Percentiles rank a stretch among this genome's conserved stretches.
phyloP scores from a whole-genome alignment of 1,140 invertebrate genomes.

The Lordiphosa collinella region DNA sequence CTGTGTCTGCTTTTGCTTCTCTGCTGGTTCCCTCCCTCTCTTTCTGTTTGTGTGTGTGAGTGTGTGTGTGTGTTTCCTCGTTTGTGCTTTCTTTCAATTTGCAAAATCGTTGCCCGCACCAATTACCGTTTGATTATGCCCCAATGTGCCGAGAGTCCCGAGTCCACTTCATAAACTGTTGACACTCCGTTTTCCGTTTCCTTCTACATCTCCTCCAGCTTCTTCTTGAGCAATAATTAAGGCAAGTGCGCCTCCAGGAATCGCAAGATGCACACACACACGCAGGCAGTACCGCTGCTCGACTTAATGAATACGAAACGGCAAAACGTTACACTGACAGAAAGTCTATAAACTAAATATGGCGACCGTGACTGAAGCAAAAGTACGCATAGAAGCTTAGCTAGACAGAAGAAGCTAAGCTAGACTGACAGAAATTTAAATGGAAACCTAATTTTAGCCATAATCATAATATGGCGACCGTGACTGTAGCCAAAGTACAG shows the following conservation, averaged over 20 bases:
- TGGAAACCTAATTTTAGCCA: no score
- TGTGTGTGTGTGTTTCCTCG: slow-evolving; percentile 18
- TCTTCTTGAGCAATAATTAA: slow-evolving; percentile 53
- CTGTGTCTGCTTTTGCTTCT: slow-evolving; percentile 23
- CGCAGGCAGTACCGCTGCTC: slow-evolving; percentile 35
- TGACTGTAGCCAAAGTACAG: no score
- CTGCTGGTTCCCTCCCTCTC: neutral
- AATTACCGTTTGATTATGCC: slow-evolving; percentile 69
- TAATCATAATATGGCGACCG: no score
- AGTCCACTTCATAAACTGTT: slow-evolving; percentile 66
- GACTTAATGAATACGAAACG: slow-evolving; percentile 69
- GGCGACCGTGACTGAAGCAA: no score
- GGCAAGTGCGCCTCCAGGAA: slow-evolving; percentile 52
- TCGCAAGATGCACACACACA: slow-evolving; percentile 38
- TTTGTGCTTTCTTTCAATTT: slow-evolving; percentile 63
- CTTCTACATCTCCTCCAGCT: slow-evolving; percentile 3
- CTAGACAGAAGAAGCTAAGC: no score
- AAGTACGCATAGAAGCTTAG: no score
- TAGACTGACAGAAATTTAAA: no score
- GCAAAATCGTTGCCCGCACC: slow-evolving; percentile 70
- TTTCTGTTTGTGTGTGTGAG: slow-evolving; percentile 1
- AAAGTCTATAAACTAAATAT: neutral
- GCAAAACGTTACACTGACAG: slow-evolving; percentile 20
- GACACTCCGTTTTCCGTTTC: slow-evolving; percentile 53
- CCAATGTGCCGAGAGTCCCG: slow-evolving; percentile 24